phyloP scores from a whole-genome alignment of 2,888 invertebrate species.

The Bombylius discolor region DNA sequence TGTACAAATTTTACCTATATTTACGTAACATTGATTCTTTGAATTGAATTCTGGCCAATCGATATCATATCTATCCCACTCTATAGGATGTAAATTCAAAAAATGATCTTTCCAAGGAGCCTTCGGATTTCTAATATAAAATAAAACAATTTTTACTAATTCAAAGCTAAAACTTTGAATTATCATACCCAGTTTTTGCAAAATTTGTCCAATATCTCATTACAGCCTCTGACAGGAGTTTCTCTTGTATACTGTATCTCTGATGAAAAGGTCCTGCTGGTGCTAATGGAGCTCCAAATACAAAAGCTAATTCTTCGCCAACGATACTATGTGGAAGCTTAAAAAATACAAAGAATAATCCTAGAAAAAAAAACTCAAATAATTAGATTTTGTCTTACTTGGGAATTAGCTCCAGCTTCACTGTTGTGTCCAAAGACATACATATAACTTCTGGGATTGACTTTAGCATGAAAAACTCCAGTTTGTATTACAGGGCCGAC shows the following conservation, averaged over 20 bases:
- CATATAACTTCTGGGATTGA: constrained; percentile 68
- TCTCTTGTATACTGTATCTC: constrained; percentile 64
- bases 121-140: constrained; percentile 54
- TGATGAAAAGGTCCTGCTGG: constrained; percentile 56
- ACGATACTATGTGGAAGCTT: constrained; percentile 62
- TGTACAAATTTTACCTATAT: constrained; percentile 40
- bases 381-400: constrained; percentile 41
- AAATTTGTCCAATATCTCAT: constrained; percentile 88
- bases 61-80: constrained; percentile 56
- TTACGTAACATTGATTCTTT: constrained; percentile 60
- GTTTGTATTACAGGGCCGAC: constrained; percentile 68
- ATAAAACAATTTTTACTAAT: neutral
- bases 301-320: constrained; percentile 78
- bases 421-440: constrained; percentile 82
- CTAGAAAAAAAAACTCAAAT: neutral
- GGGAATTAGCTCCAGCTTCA: constrained; percentile 60
- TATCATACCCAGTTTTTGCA: constrained; percentile 70
- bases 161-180: neutral
- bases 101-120: constrained; percentile 54
- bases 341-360: constrained; percentile 5
- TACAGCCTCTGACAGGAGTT: constrained; percentile 67
- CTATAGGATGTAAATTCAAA: constrained; percentile 47
- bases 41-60: constrained; percentile 78
- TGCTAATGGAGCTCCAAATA: constrained; percentile 73
- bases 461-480: constrained; percentile 60